phyloP scores from a whole-genome alignment of 2,888 invertebrate genomes.

The Agriopis aurantiaria region DNA sequence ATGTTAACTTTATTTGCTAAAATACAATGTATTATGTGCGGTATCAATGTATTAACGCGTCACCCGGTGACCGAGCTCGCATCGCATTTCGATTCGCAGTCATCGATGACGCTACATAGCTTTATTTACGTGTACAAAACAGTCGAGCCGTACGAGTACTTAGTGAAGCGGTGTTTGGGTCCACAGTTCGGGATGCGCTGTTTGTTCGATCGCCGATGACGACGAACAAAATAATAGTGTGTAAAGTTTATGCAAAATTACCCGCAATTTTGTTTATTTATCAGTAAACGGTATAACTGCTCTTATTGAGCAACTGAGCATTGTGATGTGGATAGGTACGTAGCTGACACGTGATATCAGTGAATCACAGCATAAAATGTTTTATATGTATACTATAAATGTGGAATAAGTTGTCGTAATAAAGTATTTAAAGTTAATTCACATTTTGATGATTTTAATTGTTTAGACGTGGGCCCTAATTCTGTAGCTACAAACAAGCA shows the following conservation, averaged over 20 bases:
- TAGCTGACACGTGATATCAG: conserved; percentile 82
- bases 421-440: conserved; percentile 86
- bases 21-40: conserved; percentile 85
- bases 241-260: conserved; percentile 82
- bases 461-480: conserved; percentile 54
- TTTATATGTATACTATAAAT: conserved; percentile 85
- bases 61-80: conserved; percentile 76
- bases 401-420: conserved; percentile 86
- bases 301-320: conserved; percentile 76
- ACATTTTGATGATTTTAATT: conserved; percentile 79
- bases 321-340: conserved; percentile 85
- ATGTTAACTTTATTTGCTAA: conserved; percentile 87
- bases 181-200: conserved; percentile 64
- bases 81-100: conserved; percentile 49
- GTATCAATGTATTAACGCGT: conserved; percentile 82
- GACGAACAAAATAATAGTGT: conserved; percentile 84
- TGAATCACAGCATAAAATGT: conserved; percentile 85
- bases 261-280: conserved; percentile 74
- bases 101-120: conserved; percentile 14
- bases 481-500: too few relatives aligned
- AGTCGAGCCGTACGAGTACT: conserved; percentile 40
- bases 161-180: conserved; percentile 59
- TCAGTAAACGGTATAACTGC: conserved; percentile 71
- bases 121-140: conserved; percentile 27
- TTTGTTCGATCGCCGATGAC: conserved; percentile 77